Conservation (phyloP, 2,888 invertebrate genomes). For the Notodonta ziczac region DNA sequence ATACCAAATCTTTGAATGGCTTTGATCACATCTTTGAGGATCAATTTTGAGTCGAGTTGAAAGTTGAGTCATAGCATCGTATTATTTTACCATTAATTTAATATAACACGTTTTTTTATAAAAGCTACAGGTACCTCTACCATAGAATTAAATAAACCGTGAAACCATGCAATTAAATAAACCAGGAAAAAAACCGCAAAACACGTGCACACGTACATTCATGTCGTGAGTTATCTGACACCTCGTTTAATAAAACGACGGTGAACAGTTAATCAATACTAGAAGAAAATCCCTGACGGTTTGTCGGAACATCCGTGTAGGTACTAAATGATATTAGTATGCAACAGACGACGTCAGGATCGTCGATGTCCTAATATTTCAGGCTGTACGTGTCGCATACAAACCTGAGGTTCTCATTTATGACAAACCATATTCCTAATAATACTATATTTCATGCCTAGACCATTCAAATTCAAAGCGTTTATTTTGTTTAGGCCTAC, state of each 20-base stretch:
- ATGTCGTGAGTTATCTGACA: slow-evolving; percentile 1
- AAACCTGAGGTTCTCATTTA: slow-evolving; percentile 24
- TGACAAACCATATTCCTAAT: neutral
- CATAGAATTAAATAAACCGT: neutral
- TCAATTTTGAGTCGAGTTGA: too few relatives aligned
- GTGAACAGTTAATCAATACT: slow-evolving; percentile 28
- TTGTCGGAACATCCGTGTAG: slow-evolving; percentile 16
- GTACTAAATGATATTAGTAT: slow-evolving; percentile 38
- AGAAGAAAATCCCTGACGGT: slow-evolving; percentile 21
- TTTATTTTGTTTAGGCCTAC: too few relatives aligned
- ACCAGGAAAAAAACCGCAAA: neutral
- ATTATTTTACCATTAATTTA: too few relatives aligned
- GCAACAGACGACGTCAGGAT: slow-evolving; percentile 27
- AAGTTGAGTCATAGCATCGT: too few relatives aligned
- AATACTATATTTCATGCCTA: slow-evolving; percentile 1
- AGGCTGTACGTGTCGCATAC: slow-evolving; percentile 35
- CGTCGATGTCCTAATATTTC: slow-evolving; percentile 43
- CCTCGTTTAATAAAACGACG: slow-evolving; percentile 4
- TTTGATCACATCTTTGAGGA: too few relatives aligned
- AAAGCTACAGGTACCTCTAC: too few relatives aligned
- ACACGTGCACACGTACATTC: neutral
- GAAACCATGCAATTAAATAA: neutral
- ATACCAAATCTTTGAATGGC: too few relatives aligned
- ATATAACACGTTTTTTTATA: too few relatives aligned
- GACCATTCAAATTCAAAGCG: too few relatives aligned